Conservation (phyloP, 2,797 vertebrate species). For the Scleropages formosus region DNA sequence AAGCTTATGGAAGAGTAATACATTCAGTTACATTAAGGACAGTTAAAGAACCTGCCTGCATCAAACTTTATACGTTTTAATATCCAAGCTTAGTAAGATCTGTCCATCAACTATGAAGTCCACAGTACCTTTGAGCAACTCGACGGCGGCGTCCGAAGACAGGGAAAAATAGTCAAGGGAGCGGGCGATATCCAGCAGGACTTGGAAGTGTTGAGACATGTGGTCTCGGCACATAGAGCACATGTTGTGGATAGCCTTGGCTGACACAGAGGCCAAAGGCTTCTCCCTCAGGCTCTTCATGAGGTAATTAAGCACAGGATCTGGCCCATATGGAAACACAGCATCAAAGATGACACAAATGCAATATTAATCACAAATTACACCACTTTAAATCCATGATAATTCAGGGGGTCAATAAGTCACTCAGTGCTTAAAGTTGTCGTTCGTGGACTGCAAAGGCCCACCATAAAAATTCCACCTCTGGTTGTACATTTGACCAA, state of each 20-base stretch:
- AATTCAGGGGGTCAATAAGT: no score
- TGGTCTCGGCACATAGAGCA: constrained; percentile 96
- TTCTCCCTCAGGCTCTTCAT: constrained; percentile 94
- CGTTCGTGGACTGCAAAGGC: no score
- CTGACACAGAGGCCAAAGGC: constrained; percentile 84
- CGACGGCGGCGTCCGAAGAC: constrained; percentile 88
- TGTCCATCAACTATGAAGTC: not conserved
- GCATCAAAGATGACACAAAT: not conserved
- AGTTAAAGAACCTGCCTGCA: no score
- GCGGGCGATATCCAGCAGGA: constrained; percentile 89
- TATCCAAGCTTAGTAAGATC: constrained; percentile 3
- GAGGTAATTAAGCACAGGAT: constrained; percentile 87
- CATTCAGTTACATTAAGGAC: not conserved
- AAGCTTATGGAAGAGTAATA: not conserved
- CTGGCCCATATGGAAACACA: constrained; percentile 49
- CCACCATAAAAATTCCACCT: no score
- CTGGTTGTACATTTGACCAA: no score
- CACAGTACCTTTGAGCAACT: constrained; percentile 84
- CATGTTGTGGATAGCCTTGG: constrained; percentile 97
- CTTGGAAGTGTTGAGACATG: constrained; percentile 97
- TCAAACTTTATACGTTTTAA: constrained; percentile 10
- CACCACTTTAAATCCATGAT: not conserved
- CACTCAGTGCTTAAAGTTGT: no score
- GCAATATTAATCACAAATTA: not conserved
- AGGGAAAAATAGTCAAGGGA: constrained; percentile 91